Percentiles rank a stretch among this genome's conserved stretches.
Conservation (phyloP, 2,888 invertebrate species). For the Pimpla rufipes region DNA sequence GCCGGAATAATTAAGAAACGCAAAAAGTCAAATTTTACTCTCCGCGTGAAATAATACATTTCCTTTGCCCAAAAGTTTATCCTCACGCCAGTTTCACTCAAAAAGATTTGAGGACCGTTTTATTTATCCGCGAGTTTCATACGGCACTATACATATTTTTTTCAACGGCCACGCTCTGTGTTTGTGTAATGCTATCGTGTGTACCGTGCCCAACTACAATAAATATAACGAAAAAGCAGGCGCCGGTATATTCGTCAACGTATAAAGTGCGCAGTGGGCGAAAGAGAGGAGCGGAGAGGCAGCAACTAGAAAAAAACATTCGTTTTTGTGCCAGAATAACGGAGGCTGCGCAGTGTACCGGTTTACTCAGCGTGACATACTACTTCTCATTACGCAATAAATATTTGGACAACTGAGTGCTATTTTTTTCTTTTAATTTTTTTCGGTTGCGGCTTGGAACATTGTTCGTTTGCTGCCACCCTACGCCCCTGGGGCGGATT, state of each 20-base stretch:
- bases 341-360: slow-evolving; percentile 14
- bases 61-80: neutral
- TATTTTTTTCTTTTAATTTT: slow-evolving; percentile 18
- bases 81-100: neutral
- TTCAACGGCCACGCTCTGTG: neutral
- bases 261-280: slow-evolving; percentile 14
- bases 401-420: slow-evolving; percentile 41
- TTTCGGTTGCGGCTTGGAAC: neutral
- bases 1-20: neutral
- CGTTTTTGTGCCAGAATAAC: neutral
- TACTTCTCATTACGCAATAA: slow-evolving; percentile 36
- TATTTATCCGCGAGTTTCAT: slow-evolving; percentile 14
- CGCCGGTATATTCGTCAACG: slow-evolving; percentile 22
- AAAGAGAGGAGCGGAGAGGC: slow-evolving; percentile 14
- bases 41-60: neutral
- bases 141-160: slow-evolving; percentile 3
- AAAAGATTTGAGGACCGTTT: slow-evolving; percentile 4
- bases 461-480: neutral
- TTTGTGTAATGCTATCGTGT: neutral
- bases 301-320: slow-evolving; percentile 12
- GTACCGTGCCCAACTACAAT: neutral
- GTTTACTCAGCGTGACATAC: slow-evolving; percentile 28
- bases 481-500: slow-evolving; percentile 34
- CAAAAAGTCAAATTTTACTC: neutral
- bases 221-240: slow-evolving; percentile 30